phyloP scores from a whole-genome alignment of 2,888 invertebrate species.

The Tachina grossa region DNA sequence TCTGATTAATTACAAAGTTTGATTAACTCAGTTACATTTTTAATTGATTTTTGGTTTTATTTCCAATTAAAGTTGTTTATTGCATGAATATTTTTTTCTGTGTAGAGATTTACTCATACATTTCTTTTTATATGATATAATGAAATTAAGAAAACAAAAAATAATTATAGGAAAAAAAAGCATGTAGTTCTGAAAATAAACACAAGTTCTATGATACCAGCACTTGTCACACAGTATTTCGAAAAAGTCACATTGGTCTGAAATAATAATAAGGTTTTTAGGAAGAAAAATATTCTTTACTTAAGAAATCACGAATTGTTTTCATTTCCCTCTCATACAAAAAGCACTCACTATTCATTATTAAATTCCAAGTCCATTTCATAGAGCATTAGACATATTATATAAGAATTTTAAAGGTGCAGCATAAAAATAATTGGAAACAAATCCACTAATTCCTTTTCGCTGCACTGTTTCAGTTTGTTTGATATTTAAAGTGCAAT shows the following conservation, averaged over 20 bases:
- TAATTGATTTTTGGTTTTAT: neutral
- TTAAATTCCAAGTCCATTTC: too few species aligned
- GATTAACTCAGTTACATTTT: neutral
- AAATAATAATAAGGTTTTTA: neutral
- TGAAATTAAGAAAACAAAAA: slow-evolving; percentile 55
- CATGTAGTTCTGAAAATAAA: slow-evolving; percentile 12
- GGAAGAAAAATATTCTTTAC: too few species aligned
- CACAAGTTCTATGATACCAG: slow-evolving; percentile 15
- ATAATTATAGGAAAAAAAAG: slow-evolving; percentile 14
- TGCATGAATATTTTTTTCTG: neutral
- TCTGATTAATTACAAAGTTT: neutral
- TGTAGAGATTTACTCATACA: slow-evolving; percentile 43
- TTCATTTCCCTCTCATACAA: too few species aligned
- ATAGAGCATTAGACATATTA: too few species aligned
- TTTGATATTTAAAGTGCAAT: neutral
- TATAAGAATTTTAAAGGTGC: too few species aligned
- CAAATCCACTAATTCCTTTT: neutral
- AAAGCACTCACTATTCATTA: too few species aligned
- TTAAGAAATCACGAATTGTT: too few species aligned
- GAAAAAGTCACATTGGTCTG: neutral
- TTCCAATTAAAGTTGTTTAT: neutral
- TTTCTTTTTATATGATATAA: slow-evolving; percentile 57
- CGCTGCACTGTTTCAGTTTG: slow-evolving; percentile 12
- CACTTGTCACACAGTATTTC: slow-evolving; percentile 31
- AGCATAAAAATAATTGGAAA: too few species aligned